A percentile compares a stretch with the other conserved stretches of the same genome.
These are phyloP conservation scores for Baccha elongata DNA, from an alignment of 2,888 invertebrate genomes.

Conservation along the genomic window DNA sequence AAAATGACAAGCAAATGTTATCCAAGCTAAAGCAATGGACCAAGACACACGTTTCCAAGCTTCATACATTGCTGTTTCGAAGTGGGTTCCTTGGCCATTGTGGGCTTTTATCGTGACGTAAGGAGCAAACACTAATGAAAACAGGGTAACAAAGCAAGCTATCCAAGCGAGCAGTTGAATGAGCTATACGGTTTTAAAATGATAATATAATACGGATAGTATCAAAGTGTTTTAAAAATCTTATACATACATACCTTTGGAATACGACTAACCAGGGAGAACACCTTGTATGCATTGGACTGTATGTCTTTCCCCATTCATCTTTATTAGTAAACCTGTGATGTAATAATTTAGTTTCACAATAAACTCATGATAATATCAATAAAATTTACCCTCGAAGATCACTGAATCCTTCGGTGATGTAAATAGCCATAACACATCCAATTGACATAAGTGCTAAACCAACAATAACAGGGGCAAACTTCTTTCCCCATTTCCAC, in stretches of 20 bases:
- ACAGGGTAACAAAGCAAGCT: conserved; percentile 22
- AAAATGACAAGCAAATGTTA: conserved; percentile 74
- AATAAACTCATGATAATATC: background rate
- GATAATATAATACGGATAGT: background rate
- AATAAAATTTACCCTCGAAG: conserved; percentile 36
- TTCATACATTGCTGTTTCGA: conserved; percentile 67
- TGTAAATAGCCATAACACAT: conserved; percentile 52
- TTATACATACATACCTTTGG: conserved; percentile 19
- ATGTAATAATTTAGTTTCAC: background rate
- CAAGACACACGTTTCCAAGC: conserved; percentile 62
- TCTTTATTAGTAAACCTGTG: conserved; percentile 31
- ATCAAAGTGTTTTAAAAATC: background rate
- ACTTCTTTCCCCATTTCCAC: conserved; percentile 78
- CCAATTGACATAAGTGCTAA: conserved; percentile 60
- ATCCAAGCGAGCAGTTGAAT: conserved; percentile 51
- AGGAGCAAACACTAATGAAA: conserved; percentile 50
- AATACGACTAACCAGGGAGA: conserved; percentile 77
- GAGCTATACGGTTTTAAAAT: background rate
- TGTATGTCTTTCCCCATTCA: conserved; percentile 72
- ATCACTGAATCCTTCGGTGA: conserved; percentile 21
- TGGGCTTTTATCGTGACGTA: conserved; percentile 2
- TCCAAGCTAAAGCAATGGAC: conserved; percentile 70
- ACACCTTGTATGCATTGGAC: conserved; percentile 76
- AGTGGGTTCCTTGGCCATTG: conserved; percentile 4
- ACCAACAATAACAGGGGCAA: conserved; percentile 68